phyloP scores from a whole-genome alignment of 2,888 invertebrate genomes.

The Rhamphomyia laevipes region DNA sequence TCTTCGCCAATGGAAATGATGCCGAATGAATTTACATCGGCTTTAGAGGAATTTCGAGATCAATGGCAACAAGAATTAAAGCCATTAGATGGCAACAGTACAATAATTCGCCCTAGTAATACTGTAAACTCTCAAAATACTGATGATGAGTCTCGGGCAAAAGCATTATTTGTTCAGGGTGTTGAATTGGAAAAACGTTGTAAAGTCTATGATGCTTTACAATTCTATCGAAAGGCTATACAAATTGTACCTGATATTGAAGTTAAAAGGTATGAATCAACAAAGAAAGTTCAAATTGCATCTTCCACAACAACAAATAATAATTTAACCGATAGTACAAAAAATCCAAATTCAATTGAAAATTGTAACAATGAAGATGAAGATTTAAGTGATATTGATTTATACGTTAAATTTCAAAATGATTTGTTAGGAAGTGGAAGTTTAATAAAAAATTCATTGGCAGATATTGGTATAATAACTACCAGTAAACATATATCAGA shows the following conservation, averaged over 20 bases:
- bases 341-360: constrained; percentile 1
- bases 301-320: neutral
- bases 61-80: constrained; percentile 67
- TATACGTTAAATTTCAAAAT: constrained; percentile 27
- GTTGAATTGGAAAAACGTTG: constrained; percentile 71
- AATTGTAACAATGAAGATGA: constrained; percentile 7
- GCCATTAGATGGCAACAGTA: constrained; percentile 5
- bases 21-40: constrained; percentile 40
- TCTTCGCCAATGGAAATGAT: constrained; percentile 17
- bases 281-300: constrained; percentile 14
- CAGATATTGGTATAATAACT: constrained; percentile 41
- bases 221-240: constrained; percentile 77
- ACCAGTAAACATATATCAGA: constrained; percentile 63
- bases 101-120: too few species aligned
- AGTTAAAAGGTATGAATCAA: constrained; percentile 53
- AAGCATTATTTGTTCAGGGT: constrained; percentile 74
- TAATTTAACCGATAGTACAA: neutral
- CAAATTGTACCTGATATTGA: constrained; percentile 89
- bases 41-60: constrained; percentile 56
- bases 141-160: constrained; percentile 16
- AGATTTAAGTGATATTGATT: constrained; percentile 22
- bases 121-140: neutral
- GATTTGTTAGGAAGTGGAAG: constrained; percentile 17
- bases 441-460: neutral
- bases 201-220: constrained; percentile 76